Evolutionary conservation across 2,888 invertebrate species (phyloP), one percentile per base, ranked within the genome.

Genomic region (Mechanitis mazaeus): DNA sequence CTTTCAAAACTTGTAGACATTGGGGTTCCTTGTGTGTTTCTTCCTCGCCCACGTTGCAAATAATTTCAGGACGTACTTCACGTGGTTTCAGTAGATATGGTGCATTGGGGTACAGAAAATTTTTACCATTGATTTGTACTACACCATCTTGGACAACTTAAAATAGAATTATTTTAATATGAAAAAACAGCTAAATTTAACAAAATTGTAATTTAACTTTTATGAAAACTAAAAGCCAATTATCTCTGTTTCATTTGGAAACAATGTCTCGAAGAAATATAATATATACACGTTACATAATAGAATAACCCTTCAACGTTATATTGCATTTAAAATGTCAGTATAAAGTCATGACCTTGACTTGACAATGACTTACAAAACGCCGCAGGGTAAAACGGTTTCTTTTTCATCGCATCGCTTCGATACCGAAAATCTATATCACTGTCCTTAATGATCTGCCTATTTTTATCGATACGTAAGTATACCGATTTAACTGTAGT

Each of bases 61-160:
- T 73, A 38, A 79, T 76, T 28, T 84, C 81, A 42, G 69, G 65
- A 0, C 76, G 77, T 1, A 89, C 73, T 20, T 91, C 90, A 0
- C 80, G 75, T 1, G 90, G 89, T 65, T 91, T 92, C 3, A 92
- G 79, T 7, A 94, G 75, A 33, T 92, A 82, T 0, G 93, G 93
- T 0, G 90, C 85, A 55, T 91, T 86, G 0, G 93, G 93, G 60
- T 91, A 92, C 1, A 91, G 78, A 72, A 93, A 92, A 33, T 87
- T 91, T 70, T 93, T 92, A 54, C 85, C 79, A 74, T 93, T 93
- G 61, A 94, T 91, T 78, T 93, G 93, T 0, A 89, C 79, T 1
- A 87, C 78, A 1, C 83, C 81, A 33, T 84, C 78, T 55, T 74
- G 75, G 11, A 83, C 64, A 33, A 77, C 89, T 89, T 72, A 28